These are phyloP conservation scores for Tetanocera ferruginea DNA, from an alignment of 2,888 invertebrate genomes.

Conservation along the genomic window DNA sequence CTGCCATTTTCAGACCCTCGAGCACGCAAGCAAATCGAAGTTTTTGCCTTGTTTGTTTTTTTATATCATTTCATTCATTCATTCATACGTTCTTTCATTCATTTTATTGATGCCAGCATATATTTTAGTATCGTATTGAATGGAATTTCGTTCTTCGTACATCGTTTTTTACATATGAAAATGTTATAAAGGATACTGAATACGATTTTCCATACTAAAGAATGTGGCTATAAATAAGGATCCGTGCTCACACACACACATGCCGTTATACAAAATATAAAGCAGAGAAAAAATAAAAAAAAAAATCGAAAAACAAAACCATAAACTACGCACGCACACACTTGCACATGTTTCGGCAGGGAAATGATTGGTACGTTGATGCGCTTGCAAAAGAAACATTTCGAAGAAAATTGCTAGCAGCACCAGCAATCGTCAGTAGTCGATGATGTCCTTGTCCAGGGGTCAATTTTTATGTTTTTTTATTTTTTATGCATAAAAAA, in stretches of 20 bases:
- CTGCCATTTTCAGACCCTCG: slow-evolving; percentile 26
- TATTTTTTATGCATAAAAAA: slow-evolving; percentile 34
- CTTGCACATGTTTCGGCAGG: background rate
- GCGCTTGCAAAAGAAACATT: slow-evolving; percentile 14
- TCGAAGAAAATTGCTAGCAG: background rate
- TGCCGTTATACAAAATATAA: no score
- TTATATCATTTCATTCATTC: slow-evolving; percentile 31
- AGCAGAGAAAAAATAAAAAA: no score
- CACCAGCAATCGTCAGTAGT: background rate
- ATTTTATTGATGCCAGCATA: slow-evolving; percentile 35
- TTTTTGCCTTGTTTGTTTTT: background rate
- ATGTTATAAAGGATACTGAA: slow-evolving; percentile 10
- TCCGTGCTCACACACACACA: slow-evolving; percentile 1
- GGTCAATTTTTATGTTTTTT: slow-evolving; percentile 25
- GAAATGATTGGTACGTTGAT: slow-evolving; percentile 28
- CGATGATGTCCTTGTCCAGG: slow-evolving; percentile 20
- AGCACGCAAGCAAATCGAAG: slow-evolving; percentile 1
- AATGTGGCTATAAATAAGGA: slow-evolving; percentile 30
- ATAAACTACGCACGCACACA: background rate
- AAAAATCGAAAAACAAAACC: background rate
- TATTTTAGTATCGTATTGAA: slow-evolving; percentile 27
- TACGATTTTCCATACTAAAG: slow-evolving; percentile 31
- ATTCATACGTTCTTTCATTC: slow-evolving; percentile 34
- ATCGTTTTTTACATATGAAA: slow-evolving; percentile 26
- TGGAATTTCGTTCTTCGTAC: background rate